These are phyloP conservation scores for Ernsta delagoae DNA, from an alignment of 2,888 invertebrate species.

Conservation along the genomic window DNA sequence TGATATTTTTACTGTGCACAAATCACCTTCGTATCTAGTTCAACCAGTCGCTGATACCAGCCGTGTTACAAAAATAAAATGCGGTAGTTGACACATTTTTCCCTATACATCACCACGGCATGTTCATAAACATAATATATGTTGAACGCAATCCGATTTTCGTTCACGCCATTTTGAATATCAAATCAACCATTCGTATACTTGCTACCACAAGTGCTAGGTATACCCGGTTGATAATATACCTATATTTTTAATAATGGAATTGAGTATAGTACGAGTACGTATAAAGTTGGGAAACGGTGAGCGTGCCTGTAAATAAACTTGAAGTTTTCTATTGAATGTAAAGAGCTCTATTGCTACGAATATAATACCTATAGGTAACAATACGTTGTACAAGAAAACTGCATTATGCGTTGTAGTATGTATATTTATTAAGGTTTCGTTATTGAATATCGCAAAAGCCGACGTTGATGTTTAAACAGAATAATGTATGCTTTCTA, in stretches of 20 bases:
- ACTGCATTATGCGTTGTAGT: not conserved
- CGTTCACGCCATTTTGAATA: slow-evolving; percentile 37
- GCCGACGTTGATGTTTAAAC: no score
- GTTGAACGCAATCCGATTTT: slow-evolving; percentile 32
- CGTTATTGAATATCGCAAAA: no score
- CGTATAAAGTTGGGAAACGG: slow-evolving; percentile 19
- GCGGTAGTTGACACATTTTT: not conserved
- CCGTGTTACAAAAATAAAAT: no score
- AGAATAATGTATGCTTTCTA: no score
- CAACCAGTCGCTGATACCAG: no score
- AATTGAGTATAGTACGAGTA: slow-evolving; percentile 3
- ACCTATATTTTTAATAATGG: slow-evolving; percentile 31
- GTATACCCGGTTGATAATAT: slow-evolving; percentile 27
- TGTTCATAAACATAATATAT: slow-evolving; percentile 30
- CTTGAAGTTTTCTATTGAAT: not conserved
- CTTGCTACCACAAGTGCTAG: slow-evolving; percentile 30
- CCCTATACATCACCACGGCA: slow-evolving; percentile 8
- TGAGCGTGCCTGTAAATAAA: slow-evolving; percentile 13
- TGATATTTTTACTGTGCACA: no score
- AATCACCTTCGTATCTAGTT: no score
- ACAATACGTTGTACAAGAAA: not conserved
- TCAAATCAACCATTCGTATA: slow-evolving; percentile 36
- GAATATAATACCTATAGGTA: no score
- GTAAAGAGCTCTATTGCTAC: not conserved
- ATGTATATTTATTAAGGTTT: no score